phyloP scores from a whole-genome alignment of 2,113 vertebrate species.

The Prunella fulvescens region DNA sequence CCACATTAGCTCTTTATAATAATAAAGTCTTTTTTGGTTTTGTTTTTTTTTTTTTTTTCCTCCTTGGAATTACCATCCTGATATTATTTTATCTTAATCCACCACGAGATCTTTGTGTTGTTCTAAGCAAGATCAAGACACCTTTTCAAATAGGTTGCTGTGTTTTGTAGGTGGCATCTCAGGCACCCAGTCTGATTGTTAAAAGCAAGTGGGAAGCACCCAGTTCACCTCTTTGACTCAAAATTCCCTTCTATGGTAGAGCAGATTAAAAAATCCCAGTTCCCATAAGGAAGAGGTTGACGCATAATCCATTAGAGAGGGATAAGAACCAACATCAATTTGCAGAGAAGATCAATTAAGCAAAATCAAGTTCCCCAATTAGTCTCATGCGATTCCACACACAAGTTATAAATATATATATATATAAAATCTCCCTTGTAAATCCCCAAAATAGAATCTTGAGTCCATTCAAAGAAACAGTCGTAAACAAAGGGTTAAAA shows the following conservation, averaged over 20 bases:
- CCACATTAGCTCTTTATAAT: background rate
- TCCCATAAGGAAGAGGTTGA: background rate
- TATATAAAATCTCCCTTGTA: background rate
- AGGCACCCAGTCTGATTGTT: background rate
- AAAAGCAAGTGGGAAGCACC: background rate
- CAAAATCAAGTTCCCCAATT: background rate
- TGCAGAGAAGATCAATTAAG: background rate
- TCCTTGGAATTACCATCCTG: background rate
- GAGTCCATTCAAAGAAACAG: background rate
- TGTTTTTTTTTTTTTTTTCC: accelerated
- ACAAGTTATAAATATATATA: background rate
- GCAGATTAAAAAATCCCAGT: background rate
- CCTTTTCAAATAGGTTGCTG: background rate
- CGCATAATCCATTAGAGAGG: background rate
- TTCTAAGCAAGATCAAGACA: background rate
- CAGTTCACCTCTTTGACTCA: background rate
- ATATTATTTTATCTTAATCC: background rate
- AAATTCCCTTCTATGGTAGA: background rate
- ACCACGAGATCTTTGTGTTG: background rate
- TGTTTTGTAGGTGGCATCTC: background rate
- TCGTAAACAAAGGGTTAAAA: background rate
- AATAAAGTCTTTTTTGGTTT: background rate
- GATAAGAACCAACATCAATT: background rate
- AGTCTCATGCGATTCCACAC: accelerated
- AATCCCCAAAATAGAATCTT: background rate